Evolutionary conservation across 2,888 invertebrate genomes (phyloP).

Genomic region (Pseudanteris insignis): DNA sequence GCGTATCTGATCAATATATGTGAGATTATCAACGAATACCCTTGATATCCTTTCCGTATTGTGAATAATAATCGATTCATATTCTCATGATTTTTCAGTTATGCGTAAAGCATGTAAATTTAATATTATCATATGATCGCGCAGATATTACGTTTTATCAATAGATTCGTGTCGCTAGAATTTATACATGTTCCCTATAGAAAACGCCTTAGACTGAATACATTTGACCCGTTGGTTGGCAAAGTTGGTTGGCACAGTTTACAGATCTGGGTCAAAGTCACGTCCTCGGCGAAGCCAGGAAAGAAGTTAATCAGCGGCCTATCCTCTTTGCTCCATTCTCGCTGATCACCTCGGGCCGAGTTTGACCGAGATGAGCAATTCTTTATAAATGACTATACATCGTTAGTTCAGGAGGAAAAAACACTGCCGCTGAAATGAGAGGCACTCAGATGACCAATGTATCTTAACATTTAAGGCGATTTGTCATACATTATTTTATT

Average conservation of each 20-base stretch:
- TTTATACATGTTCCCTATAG: too few species aligned
- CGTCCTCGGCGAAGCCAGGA: slow-evolving; percentile 63
- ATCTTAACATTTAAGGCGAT: too few species aligned
- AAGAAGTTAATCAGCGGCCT: slow-evolving; percentile 55
- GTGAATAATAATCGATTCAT: too few species aligned
- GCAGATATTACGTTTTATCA: too few species aligned
- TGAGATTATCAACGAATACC: too few species aligned
- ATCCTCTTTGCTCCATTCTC: slow-evolving; percentile 48
- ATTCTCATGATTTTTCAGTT: too few species aligned
- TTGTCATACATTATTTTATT: too few species aligned
- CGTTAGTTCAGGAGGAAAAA: slow-evolving; percentile 21
- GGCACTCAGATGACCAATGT: slow-evolving; percentile 16
- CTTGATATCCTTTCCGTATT: too few species aligned
- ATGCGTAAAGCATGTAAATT: too few species aligned
- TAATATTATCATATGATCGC: too few species aligned
- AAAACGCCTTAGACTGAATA: slow-evolving; percentile 47
- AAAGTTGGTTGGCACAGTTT: slow-evolving; percentile 56
- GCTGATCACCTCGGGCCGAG: slow-evolving; percentile 53
- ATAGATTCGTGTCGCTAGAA: too few species aligned
- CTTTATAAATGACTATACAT: slow-evolving; percentile 56
- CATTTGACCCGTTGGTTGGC: slow-evolving; percentile 53
- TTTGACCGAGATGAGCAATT: slow-evolving; percentile 58
- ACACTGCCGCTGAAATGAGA: slow-evolving; percentile 6
- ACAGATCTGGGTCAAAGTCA: slow-evolving; percentile 64
- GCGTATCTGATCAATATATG: too few species aligned